A percentile compares a stretch with the other conserved stretches of the same genome.
Conservation (phyloP, 2,888 invertebrate genomes). For the Eupithecia pulchellata region DNA sequence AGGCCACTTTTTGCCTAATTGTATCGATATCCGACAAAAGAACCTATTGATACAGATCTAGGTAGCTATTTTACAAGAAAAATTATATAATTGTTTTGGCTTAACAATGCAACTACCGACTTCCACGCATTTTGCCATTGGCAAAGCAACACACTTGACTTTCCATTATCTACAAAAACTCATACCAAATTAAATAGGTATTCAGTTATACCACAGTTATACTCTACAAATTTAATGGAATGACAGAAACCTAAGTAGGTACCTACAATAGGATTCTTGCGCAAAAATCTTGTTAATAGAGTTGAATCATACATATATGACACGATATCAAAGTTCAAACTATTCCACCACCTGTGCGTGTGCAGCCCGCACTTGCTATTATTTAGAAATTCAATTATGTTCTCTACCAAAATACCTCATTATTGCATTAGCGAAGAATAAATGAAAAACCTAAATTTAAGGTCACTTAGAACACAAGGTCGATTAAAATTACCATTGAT, state of each 20-base stretch:
- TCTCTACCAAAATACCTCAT: slow-evolving; percentile 21
- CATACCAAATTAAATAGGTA: too few species aligned
- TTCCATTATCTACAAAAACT: not conserved
- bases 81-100: not conserved
- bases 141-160: not conserved
- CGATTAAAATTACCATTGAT: slow-evolving; percentile 41
- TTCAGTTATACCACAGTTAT: not conserved
- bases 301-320: not conserved
- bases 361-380: slow-evolving; percentile 14
- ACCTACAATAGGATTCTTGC: not conserved
- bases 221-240: not conserved
- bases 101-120: not conserved
- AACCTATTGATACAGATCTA: slow-evolving; percentile 18
- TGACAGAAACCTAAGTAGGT: too few species aligned
- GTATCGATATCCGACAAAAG: slow-evolving; percentile 44
- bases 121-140: not conserved
- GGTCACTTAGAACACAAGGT: slow-evolving; percentile 39
- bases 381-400: slow-evolving; percentile 18
- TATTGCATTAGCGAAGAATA: slow-evolving; percentile 27
- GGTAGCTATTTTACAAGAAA: not conserved
- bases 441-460: slow-evolving; percentile 34
- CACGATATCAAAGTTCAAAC: too few species aligned
- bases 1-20: slow-evolving; percentile 56
- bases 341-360: not conserved
- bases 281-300: not conserved